Evolutionary conservation across 1,140 invertebrate species (phyloP), one percentile per base, ranked within the genome.

Genomic region (Calliphora vicina): DNA sequence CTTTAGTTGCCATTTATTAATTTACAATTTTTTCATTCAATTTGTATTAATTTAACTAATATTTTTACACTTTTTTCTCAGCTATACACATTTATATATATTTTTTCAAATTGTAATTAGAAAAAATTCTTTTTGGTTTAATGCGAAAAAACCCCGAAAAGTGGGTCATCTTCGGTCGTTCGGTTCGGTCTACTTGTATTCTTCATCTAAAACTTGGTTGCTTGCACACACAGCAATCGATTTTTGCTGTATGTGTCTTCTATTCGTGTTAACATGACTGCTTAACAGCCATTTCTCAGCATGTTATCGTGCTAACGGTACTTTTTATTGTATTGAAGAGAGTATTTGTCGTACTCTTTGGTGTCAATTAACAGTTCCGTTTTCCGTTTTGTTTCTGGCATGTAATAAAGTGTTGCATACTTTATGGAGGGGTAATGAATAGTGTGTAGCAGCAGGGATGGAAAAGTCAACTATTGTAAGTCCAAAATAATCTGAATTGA

Each of bases 141-240:
- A 85, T 89, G 88, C 87, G 88, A 89, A 89, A 89, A 78, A 78
- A 89, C 83, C 87, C 88, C 84, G 87, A 84, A 89, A 89, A 89
- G 86, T 89, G 88, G 88, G 88, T 89, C 88, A 89, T 89, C 88
- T 80, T 83, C 76, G 86, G 86, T 89, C 87, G 88, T 87, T 85
- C 84, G 88, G 85, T 87, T 89, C 86, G 87, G 71, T 83, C 78
- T 83, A 78, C 73, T 42, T 83, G 73, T 78, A 78, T 78, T 78
- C 42, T 78, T 78, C 74, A 78, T 78, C 74, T 78, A 78, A 35
- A 35, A 78, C 74, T 78, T 43, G 74, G 13, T 50, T 50, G 45
- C 74, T 43, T 43, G 74, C 74, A 45, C 74, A 78, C 74, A 78
- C 35, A 78, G 35, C 74, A 78, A 78, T 78, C 74, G 74, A 78